Percentiles rank a stretch among this genome's conserved stretches.
These are phyloP conservation scores for Ooceraea biroi DNA, from an alignment of 1,140 invertebrate genomes.

Conservation along the genomic window DNA sequence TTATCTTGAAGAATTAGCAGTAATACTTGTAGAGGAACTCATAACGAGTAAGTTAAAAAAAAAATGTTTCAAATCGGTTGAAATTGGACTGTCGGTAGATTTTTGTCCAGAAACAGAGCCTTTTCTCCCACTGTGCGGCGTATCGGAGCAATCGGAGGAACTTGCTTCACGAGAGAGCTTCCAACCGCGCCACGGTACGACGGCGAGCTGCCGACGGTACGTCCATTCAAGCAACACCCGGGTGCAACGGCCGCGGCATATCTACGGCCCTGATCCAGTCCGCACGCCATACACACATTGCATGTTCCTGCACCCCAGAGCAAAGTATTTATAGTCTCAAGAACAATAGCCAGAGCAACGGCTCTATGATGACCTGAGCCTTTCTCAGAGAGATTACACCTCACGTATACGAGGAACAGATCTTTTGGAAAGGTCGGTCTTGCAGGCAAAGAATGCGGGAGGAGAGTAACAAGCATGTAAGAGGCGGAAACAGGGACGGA, in stretches of 20 bases:
- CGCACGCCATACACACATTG: no score
- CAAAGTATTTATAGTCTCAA: conserved; percentile 61
- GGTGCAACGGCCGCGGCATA: conserved; percentile 28
- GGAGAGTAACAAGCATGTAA: not conserved
- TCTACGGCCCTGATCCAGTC: conserved; percentile 57
- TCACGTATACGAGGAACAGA: conserved; percentile 5
- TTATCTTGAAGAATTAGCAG: no score
- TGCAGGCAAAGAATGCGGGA: conserved; percentile 17
- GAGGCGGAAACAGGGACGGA: not conserved
- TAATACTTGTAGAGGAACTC: no score
- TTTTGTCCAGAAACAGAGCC: no score
- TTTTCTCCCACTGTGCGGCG: no score
- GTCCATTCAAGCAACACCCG: conserved; percentile 22
- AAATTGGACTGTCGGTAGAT: no score
- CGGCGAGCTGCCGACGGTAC: not conserved
- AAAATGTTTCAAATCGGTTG: no score
- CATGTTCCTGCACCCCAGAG: not conserved
- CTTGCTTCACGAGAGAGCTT: not conserved
- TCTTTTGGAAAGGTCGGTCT: conserved; percentile 51
- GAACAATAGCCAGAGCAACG: not conserved
- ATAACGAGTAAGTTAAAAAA: no score
- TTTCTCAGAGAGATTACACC: not conserved
- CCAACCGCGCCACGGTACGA: not conserved
- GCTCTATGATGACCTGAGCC: not conserved
- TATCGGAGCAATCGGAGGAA: not conserved